Percentiles rank a stretch among this genome's conserved stretches.
Evolutionary conservation across 2,888 invertebrate species (phyloP).

Genomic region (Dynastes grantii): DNA sequence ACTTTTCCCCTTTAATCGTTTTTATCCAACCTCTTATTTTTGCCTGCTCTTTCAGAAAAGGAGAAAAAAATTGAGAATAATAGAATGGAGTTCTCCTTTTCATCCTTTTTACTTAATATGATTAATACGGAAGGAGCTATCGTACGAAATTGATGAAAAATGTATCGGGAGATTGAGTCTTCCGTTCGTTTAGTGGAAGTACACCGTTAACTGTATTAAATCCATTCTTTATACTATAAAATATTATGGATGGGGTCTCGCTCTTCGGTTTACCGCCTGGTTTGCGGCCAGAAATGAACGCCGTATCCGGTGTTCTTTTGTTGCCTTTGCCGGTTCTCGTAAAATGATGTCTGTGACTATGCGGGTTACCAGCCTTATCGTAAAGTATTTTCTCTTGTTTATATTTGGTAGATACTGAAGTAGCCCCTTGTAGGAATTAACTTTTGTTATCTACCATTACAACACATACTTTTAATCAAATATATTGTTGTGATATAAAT

Average conservation of each 20-base stretch:
- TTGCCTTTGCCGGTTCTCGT: neutral
- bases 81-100: neutral
- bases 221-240: neutral
- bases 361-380: neutral
- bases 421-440: neutral
- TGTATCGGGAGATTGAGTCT: neutral
- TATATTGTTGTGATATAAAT: too few species aligned
- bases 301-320: neutral
- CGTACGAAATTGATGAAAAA: neutral
- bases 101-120: constrained; percentile 10
- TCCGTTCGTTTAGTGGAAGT: neutral
- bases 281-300: neutral
- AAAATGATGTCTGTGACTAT: constrained; percentile 2
- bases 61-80: neutral
- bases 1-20: constrained; percentile 3
- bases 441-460: neutral
- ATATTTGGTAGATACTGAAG: neutral
- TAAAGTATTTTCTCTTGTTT: neutral
- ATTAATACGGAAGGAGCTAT: neutral
- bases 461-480: too few species aligned
- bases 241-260: neutral
- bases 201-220: constrained; percentile 20
- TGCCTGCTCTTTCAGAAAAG: neutral
- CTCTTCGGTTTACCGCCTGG: neutral
- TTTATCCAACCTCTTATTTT: neutral